Evolutionary conservation across 2,113 vertebrate genomes (phyloP).

Genomic region (Puffinus mauretanicus): DNA sequence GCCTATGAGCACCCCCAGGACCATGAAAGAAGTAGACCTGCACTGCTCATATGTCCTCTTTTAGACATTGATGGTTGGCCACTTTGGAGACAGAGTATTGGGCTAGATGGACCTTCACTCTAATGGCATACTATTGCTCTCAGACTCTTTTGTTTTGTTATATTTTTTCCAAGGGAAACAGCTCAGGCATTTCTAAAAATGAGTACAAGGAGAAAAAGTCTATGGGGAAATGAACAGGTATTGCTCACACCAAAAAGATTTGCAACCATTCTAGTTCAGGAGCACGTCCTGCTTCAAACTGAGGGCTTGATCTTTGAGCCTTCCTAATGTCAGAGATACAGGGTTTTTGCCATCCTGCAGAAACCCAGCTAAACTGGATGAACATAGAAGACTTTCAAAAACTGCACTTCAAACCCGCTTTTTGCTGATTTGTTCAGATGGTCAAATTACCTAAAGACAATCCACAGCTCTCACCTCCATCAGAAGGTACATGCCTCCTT

Average conservation of each 20-base stretch:
- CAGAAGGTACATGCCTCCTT: neutral
- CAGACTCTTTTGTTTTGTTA: neutral
- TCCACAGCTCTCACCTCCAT: neutral
- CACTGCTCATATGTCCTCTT: neutral
- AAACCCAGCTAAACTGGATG: neutral
- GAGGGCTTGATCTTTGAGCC: neutral
- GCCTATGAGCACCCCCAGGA: neutral
- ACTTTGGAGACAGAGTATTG: neutral
- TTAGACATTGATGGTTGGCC: neutral
- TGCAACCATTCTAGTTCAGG: neutral
- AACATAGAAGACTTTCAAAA: neutral
- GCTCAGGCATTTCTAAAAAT: neutral
- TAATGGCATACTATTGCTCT: neutral
- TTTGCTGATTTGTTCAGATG: neutral
- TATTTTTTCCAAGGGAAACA: neutral
- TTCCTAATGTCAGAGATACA: neutral
- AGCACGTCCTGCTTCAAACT: neutral
- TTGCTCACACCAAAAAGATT: neutral
- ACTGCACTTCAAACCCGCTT: accelerated
- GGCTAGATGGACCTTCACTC: neutral
- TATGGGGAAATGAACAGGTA: neutral
- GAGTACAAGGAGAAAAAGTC: neutral
- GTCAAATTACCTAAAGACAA: neutral
- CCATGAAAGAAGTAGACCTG: neutral
- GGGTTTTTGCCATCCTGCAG: neutral